Percentiles rank a stretch among this genome's conserved stretches.
Conservation (phyloP, 2,888 invertebrate species). For the Netelia inedita region DNA sequence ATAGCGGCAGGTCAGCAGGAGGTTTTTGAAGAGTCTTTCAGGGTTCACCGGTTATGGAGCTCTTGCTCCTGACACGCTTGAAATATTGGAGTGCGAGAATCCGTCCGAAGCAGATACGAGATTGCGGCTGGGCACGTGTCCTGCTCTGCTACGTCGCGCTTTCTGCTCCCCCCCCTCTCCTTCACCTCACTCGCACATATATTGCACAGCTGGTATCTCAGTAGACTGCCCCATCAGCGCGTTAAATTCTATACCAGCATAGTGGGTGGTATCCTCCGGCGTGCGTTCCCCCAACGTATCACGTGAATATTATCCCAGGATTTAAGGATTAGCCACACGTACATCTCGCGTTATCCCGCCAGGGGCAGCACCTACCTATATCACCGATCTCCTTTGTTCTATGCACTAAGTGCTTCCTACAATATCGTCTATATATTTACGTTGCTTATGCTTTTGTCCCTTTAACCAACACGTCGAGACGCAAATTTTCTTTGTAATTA, state of each 20-base stretch:
- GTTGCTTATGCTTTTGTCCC: too few species aligned
- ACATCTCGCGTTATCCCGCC: slow-evolving; percentile 10
- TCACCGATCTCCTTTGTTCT: slow-evolving; percentile 1
- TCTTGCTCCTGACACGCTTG: slow-evolving; percentile 79
- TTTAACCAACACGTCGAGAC: too few species aligned
- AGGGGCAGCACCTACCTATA: not conserved
- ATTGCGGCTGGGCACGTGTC: slow-evolving; percentile 49
- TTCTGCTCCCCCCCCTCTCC: not conserved
- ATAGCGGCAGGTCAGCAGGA: slow-evolving; percentile 8
- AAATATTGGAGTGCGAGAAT: slow-evolving; percentile 80
- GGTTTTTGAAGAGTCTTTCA: slow-evolving; percentile 75
- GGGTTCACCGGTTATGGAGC: slow-evolving; percentile 68
- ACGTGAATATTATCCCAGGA: slow-evolving; percentile 21
- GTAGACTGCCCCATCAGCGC: not conserved
- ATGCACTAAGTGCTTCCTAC: not conserved
- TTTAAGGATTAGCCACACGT: slow-evolving; percentile 44
- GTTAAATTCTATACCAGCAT: slow-evolving; percentile 7
- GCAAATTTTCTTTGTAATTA: not conserved
- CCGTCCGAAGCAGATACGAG: slow-evolving; percentile 78
- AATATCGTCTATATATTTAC: too few species aligned
- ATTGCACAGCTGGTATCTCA: slow-evolving; percentile 1
- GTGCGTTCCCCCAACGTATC: slow-evolving; percentile 5
- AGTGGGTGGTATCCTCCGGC: not conserved
- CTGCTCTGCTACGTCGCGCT: slow-evolving; percentile 3
- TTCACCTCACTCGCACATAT: not conserved